Conservation (phyloP, 1,140 invertebrate species). For the Delia radicum region DNA sequence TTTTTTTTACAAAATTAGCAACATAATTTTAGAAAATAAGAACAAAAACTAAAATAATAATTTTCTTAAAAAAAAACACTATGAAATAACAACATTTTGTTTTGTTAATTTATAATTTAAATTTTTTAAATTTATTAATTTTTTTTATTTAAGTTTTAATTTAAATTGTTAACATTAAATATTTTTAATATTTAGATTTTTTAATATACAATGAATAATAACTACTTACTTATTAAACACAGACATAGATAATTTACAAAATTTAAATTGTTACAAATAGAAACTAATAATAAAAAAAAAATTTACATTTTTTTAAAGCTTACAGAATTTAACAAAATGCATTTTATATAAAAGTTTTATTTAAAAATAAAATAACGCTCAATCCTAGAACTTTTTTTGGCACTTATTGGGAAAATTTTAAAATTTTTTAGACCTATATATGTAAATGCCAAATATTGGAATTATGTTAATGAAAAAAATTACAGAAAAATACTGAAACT, state of each 20-base stretch:
- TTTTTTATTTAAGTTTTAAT: not conserved
- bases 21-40: too few relatives aligned
- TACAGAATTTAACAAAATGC: too few relatives aligned
- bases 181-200: not conserved
- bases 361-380: too few relatives aligned
- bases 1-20: not conserved
- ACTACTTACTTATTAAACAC: not conserved
- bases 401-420: too few relatives aligned
- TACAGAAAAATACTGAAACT: too few relatives aligned
- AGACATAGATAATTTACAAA: conserved; percentile 4
- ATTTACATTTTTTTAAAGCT: too few relatives aligned
- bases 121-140: not conserved
- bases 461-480: too few relatives aligned
- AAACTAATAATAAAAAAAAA: not conserved
- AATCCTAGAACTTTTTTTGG: too few relatives aligned
- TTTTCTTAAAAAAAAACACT: not conserved
- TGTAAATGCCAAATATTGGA: too few relatives aligned
- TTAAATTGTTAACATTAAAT: not conserved
- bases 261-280: not conserved
- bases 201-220: not conserved
- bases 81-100: not conserved
- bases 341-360: too few relatives aligned
- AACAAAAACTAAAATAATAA: not conserved
- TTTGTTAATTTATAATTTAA: not conserved
- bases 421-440: too few relatives aligned